These are phyloP conservation scores for Phycodurus eques DNA, from an alignment of 2,113 vertebrate species.

Conservation along the genomic window DNA sequence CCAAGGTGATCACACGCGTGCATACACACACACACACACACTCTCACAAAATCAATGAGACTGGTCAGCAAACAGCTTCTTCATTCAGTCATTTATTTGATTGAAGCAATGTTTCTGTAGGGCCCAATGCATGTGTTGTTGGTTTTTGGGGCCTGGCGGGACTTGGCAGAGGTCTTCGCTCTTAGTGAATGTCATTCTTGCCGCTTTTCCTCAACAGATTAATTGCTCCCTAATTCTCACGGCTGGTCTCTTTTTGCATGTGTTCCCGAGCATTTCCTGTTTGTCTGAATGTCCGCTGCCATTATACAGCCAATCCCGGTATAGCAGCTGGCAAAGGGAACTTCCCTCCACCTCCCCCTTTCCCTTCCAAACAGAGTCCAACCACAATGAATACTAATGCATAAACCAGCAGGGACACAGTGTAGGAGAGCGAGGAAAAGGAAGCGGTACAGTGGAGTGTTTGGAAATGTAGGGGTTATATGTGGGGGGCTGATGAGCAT, in stretches of 20 bases:
- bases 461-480: neutral
- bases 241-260: neutral
- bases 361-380: conserved; percentile 13
- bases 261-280: conserved; percentile 38
- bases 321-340: conserved; percentile 56
- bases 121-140: too few species aligned
- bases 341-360: conserved; percentile 12
- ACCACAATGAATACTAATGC: conserved; percentile 61
- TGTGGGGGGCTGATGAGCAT: neutral
- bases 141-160: neutral
- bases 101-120: too few species aligned
- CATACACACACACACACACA: too few species aligned
- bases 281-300: conserved; percentile 48
- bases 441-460: conserved; percentile 15
- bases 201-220: conserved; percentile 20
- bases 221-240: conserved; percentile 22
- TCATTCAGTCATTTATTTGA: too few species aligned
- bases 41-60: too few species aligned
- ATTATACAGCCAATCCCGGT: conserved; percentile 37
- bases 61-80: too few species aligned
- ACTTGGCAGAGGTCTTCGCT: neutral
- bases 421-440: conserved; percentile 23
- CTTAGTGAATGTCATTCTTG: neutral
- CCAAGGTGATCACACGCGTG: too few species aligned
- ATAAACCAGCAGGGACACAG: conserved; percentile 29